A percentile compares a stretch with the other conserved stretches of the same genome.
phyloP scores from a whole-genome alignment of 2,797 vertebrate genomes.

The Emys orbicularis region DNA sequence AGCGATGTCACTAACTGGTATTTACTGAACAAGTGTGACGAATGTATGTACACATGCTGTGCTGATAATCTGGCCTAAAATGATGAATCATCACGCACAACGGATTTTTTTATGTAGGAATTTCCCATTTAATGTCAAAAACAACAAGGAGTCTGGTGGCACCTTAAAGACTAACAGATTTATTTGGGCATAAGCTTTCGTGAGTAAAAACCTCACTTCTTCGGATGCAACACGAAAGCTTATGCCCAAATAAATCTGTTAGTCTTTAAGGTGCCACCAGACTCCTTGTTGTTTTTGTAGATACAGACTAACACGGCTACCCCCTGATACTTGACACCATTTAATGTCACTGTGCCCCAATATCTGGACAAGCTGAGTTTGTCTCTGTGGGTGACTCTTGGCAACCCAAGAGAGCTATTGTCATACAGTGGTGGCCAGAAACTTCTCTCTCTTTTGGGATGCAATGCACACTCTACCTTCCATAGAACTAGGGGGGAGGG shows the following conservation, averaged over 20 bases:
- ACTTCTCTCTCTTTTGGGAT: background rate
- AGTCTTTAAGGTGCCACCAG: too few relatives aligned
- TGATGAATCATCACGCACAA: background rate
- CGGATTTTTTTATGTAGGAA: background rate
- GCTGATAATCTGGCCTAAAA: background rate
- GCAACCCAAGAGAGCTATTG: background rate
- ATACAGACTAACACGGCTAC: too few relatives aligned
- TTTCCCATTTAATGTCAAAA: background rate
- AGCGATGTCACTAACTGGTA: background rate
- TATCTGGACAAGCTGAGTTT: background rate
- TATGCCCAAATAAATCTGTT: too few relatives aligned
- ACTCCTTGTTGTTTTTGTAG: too few relatives aligned
- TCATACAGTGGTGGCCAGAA: background rate
- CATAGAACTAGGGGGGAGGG: background rate
- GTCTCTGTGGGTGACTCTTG: background rate
- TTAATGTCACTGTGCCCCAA: background rate
- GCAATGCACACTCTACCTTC: background rate
- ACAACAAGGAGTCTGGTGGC: too few relatives aligned
- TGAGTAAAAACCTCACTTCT: too few relatives aligned
- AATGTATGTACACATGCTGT: background rate
- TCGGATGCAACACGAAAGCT: too few relatives aligned
- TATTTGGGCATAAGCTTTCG: too few relatives aligned
- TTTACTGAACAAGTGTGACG: background rate
- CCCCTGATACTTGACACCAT: background rate
- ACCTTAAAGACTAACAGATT: too few relatives aligned